Evolutionary conservation across 2,797 vertebrate species (phyloP).

Genomic region (Sciurus carolinensis): DNA sequence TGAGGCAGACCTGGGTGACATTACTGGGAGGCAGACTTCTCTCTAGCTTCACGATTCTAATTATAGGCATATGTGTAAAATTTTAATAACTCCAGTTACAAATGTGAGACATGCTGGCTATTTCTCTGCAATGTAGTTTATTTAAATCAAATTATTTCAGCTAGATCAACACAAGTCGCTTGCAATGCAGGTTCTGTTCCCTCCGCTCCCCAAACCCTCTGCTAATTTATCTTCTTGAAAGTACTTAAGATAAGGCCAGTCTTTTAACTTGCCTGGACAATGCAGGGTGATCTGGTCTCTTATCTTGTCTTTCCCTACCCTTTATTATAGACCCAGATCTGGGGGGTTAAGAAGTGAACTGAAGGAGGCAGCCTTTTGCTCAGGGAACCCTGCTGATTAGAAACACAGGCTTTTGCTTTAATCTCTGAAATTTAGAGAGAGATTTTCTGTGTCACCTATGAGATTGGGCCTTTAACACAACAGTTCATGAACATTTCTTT

Average conservation of each 20-base stretch:
- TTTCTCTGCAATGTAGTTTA: constrained; percentile 48
- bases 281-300: background rate
- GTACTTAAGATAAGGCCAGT: constrained; percentile 11
- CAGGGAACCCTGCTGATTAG: background rate
- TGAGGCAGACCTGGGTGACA: constrained; percentile 45
- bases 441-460: background rate
- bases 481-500: background rate
- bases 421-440: constrained; percentile 10
- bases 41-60: constrained; percentile 76
- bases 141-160: constrained; percentile 10
- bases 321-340: background rate
- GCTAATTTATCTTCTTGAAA: constrained; percentile 52
- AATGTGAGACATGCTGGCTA: constrained; percentile 22
- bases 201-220: background rate
- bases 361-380: background rate
- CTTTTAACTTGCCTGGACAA: background rate
- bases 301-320: background rate
- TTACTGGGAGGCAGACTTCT: constrained; percentile 35
- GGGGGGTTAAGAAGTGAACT: background rate
- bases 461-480: background rate
- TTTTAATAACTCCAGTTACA: constrained; percentile 60
- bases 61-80: constrained; percentile 82
- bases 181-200: constrained; percentile 36
- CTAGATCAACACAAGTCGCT: constrained; percentile 18
- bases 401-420: background rate